A percentile compares a stretch with the other conserved stretches of the same genome.
Evolutionary conservation across 2,888 invertebrate genomes (phyloP).

Genomic region (Cephus spinipes): DNA sequence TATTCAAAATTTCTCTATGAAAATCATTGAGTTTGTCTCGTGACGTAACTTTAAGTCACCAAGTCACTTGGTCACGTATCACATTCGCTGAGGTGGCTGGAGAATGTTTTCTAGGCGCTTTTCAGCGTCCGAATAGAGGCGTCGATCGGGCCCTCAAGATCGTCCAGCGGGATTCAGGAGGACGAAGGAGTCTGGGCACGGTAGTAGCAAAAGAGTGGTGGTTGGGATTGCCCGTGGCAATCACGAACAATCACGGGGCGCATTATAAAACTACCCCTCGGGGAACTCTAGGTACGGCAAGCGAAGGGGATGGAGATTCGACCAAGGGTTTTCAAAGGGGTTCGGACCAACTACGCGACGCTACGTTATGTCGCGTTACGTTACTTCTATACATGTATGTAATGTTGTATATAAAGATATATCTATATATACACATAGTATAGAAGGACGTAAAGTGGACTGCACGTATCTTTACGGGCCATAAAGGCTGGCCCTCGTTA

Average conservation of each 20-base stretch:
- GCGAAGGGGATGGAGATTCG: constrained; percentile 41
- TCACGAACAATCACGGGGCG: constrained; percentile 57
- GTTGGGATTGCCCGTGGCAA: constrained; percentile 37
- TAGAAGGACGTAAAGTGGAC: constrained; percentile 56
- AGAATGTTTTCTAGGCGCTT: not conserved
- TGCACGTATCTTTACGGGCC: constrained; percentile 66
- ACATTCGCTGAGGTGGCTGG: not conserved
- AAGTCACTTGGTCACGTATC: not conserved
- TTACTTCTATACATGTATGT: constrained; percentile 3
- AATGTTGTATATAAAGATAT: not conserved
- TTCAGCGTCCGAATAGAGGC: not conserved
- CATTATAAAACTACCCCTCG: constrained; percentile 57
- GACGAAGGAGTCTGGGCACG: not conserved
- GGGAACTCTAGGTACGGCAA: constrained; percentile 35
- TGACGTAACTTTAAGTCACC: not conserved
- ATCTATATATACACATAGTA: not conserved
- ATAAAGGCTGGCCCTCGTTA: constrained; percentile 65
- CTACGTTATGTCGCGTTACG: constrained; percentile 10
- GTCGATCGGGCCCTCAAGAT: not conserved
- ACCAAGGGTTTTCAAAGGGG: constrained; percentile 49
- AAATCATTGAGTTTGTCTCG: not conserved
- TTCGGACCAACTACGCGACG: constrained; percentile 25
- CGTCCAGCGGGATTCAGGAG: not conserved
- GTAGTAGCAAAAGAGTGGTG: not conserved
- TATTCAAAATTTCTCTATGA: not conserved